Evolutionary conservation across 2,888 invertebrate species (phyloP).

Genomic region (Hemaris fuciformis): DNA sequence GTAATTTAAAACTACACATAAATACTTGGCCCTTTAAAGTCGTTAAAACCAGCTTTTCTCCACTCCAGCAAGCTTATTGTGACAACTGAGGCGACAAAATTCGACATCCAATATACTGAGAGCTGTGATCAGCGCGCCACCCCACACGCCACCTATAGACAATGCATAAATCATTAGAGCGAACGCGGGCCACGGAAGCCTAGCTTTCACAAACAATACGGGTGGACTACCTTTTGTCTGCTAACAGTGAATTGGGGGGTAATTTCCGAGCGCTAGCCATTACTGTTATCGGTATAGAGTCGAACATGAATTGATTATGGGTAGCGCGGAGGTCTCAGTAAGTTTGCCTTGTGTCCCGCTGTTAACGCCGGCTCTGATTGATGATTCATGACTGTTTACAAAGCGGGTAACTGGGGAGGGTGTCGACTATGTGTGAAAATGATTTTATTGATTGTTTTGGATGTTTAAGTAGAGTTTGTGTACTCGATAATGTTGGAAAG

Average conservation of each 20-base stretch:
- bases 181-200: not conserved
- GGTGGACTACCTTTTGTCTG: conserved; percentile 8
- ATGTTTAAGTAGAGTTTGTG: too few relatives aligned
- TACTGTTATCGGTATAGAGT: not conserved
- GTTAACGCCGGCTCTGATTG: conserved; percentile 36
- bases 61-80: not conserved
- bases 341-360: conserved; percentile 18
- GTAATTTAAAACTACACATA: not conserved
- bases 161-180: conserved; percentile 16
- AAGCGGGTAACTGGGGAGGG: conserved; percentile 22
- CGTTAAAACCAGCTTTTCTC: not conserved
- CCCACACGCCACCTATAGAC: not conserved
- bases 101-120: not conserved
- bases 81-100: conserved; percentile 2
- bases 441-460: not conserved
- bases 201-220: conserved; percentile 14
- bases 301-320: conserved; percentile 6
- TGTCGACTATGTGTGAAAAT: not conserved
- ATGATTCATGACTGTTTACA: conserved; percentile 39
- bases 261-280: not conserved
- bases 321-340: not conserved
- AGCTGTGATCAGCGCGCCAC: conserved; percentile 1
- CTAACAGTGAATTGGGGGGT: not conserved
- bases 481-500: too few relatives aligned
- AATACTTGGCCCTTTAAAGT: not conserved